Evolutionary conservation across 2,888 invertebrate genomes (phyloP), one percentile per base, ranked within the genome.

Genomic region (Aphodius sticticus): DNA sequence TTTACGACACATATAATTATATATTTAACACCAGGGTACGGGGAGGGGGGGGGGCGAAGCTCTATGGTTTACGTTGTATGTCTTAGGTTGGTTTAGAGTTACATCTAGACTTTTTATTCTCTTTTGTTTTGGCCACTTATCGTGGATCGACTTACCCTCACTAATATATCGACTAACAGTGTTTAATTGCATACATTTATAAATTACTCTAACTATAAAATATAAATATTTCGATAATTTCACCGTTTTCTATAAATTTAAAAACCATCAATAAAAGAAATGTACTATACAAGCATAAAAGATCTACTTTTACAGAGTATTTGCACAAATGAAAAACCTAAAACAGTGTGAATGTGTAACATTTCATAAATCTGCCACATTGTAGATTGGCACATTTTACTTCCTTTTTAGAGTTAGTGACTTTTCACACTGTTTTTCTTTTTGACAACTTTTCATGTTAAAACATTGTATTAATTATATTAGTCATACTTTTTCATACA

Each of bases 61-160:
- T 74, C 37, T 26, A 26, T 74, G 15, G 37, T 36, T 74, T 36
- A 37, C n/a, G 74, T 74, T 74, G 74, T 71, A 71, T 74, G 14
- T 74, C n/a, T 36, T 36, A 74, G n/a, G 74, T 74, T 74, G 36
- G 14, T 36, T 36, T 35, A 74, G n/a, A 74, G 35, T 74, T 74
- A 16, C n/a, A 74, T 36, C 26, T 12, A 53, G 12, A 53, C 16
- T 76, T 38, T n/a, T 4, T 76, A 16, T 76, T 53, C 14, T 37
- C 16, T 15, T 75, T 77, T 77, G 7, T 53, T 53, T 12, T 5
- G 53, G 12, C 12, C 9, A 53, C 12, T 53, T 53, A 9, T 9
- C 6, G 12, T 53, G 26, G 26, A 26, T 26, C 26, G 26, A 26
- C 53, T 53, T 53, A 53, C 53, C 12, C 1, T 9, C 12, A 53